Conservation (phyloP, 2,113 vertebrate genomes). For the Glaucidium brasilianum region DNA sequence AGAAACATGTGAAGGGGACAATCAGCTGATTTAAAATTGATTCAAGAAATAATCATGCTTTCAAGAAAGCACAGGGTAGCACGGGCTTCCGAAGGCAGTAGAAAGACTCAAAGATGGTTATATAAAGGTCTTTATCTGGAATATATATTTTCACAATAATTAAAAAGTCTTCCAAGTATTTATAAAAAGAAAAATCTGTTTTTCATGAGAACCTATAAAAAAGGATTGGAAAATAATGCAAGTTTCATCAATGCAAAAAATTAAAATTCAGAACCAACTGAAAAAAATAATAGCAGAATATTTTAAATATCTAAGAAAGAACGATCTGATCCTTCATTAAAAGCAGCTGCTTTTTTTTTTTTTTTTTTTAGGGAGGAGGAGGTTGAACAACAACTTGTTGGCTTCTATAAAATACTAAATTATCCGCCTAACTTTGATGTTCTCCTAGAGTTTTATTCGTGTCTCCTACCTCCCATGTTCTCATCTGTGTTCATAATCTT, state of each 20-base stretch:
- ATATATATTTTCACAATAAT: neutral
- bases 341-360: neutral
- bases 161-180: neutral
- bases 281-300: neutral
- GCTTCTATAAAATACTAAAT: neutral
- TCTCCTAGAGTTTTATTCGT: neutral
- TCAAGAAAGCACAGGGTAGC: neutral
- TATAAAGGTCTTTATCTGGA: neutral
- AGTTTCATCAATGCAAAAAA: neutral
- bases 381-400: neutral
- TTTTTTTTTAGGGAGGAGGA: rapidly evolving
- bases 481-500: neutral
- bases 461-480: neutral
- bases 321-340: neutral
- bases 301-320: neutral
- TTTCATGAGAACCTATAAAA: neutral
- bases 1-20: neutral
- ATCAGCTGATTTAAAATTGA: neutral
- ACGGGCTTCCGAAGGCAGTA: neutral
- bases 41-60: neutral
- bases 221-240: neutral
- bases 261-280: neutral
- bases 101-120: neutral
- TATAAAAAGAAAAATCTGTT: neutral
- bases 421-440: neutral